These are phyloP conservation scores for Furcifer pardalis DNA, from an alignment of 2,797 vertebrate species.

Conservation along the genomic window DNA sequence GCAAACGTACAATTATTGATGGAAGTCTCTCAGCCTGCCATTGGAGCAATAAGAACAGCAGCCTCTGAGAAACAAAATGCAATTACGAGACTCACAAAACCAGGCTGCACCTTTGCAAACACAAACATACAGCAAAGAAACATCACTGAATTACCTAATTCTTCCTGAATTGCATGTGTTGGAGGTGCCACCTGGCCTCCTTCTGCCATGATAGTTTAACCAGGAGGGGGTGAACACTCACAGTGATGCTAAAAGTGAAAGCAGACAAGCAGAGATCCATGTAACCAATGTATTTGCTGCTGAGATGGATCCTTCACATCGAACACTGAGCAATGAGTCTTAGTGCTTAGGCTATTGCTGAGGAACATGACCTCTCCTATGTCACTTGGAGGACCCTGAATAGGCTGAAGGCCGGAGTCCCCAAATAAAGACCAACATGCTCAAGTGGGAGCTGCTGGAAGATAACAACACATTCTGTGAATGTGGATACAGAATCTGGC, in stretches of 20 bases:
- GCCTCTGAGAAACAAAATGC: slow-evolving; percentile 45
- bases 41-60: slow-evolving; percentile 60
- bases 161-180: too few species aligned
- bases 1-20: slow-evolving; percentile 68
- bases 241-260: not conserved
- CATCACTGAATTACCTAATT: accelerated
- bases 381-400: too few species aligned
- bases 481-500: too few species aligned
- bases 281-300: not conserved
- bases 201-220: not conserved
- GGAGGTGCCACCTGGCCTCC: accelerated
- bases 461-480: too few species aligned
- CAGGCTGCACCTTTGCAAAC: not conserved
- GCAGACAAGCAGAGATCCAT: not conserved
- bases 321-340: not conserved
- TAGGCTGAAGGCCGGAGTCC: too few species aligned
- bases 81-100: slow-evolving; percentile 47
- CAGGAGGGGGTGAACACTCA: not conserved
- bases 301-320: not conserved
- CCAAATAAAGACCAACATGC: too few species aligned
- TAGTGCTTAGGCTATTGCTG: too few species aligned
- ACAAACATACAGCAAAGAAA: not conserved
- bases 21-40: slow-evolving; percentile 31
- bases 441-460: too few species aligned
- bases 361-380: too few species aligned